Percentiles rank a stretch among this genome's conserved stretches.
These are phyloP conservation scores for Oconnorella tubifera DNA, from an alignment of 2,888 invertebrate genomes.

Conservation along the genomic window DNA sequence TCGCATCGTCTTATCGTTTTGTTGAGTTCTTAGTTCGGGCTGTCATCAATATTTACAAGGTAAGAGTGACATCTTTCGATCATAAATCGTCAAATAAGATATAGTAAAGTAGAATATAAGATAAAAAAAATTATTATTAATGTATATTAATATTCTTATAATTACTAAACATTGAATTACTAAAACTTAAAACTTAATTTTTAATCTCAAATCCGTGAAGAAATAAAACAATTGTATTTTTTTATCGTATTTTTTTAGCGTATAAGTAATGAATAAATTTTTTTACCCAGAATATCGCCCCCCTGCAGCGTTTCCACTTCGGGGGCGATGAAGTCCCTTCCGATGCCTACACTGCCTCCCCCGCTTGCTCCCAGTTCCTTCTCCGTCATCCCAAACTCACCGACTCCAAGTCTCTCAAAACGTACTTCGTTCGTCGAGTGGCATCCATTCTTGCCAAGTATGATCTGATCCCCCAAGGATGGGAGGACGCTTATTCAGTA, in stretches of 20 bases:
- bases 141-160: neutral
- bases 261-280: too few relatives aligned
- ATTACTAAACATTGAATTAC: too few relatives aligned
- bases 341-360: slow-evolving; percentile 46
- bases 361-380: slow-evolving; percentile 35
- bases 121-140: neutral
- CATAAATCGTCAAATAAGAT: neutral
- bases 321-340: slow-evolving; percentile 50
- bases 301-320: slow-evolving; percentile 44
- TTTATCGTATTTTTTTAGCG: too few relatives aligned
- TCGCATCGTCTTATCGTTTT: slow-evolving; percentile 42
- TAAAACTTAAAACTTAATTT: too few relatives aligned
- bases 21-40: slow-evolving; percentile 44
- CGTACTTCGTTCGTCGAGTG: slow-evolving; percentile 20
- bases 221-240: too few relatives aligned
- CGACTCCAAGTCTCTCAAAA: slow-evolving; percentile 18
- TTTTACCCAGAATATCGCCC: slow-evolving; percentile 35
- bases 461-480: slow-evolving; percentile 19
- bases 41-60: slow-evolving; percentile 37
- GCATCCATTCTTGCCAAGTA: slow-evolving; percentile 7
- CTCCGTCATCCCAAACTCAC: slow-evolving; percentile 13
- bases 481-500: slow-evolving; percentile 26
- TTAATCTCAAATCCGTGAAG: too few relatives aligned
- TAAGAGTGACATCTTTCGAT: neutral
- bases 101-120: neutral